Evolutionary conservation across 2,113 vertebrate genomes (phyloP).

Genomic region (Montifringilla adamsi): DNA sequence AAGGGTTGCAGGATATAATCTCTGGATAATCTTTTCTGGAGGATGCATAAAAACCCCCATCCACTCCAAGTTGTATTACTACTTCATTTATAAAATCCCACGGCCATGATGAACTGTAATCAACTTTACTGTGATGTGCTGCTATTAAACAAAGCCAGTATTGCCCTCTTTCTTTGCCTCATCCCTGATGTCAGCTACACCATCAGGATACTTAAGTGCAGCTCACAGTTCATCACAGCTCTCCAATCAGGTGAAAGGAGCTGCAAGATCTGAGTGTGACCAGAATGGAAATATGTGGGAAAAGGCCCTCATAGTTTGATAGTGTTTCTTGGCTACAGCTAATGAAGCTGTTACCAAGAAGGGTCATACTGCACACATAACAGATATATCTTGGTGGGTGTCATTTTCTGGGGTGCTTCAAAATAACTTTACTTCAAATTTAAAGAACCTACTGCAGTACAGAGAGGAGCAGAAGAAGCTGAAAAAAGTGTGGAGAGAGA

Average conservation of each 20-base stretch:
- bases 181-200: not conserved
- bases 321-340: not conserved
- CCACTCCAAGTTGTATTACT: not conserved
- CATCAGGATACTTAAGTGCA: not conserved
- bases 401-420: not conserved
- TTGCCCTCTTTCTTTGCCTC: not conserved
- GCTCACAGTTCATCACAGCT: not conserved
- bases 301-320: not conserved
- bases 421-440: not conserved
- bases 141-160: not conserved
- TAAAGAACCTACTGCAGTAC: not conserved
- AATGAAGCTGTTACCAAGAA: not conserved
- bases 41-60: not conserved
- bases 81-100: not conserved
- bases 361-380: not conserved
- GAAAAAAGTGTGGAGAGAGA: not conserved
- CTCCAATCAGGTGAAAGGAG: not conserved
- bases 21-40: not conserved
- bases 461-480: not conserved
- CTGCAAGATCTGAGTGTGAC: not conserved
- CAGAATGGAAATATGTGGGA: not conserved
- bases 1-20: not conserved
- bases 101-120: not conserved
- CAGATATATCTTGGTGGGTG: not conserved
- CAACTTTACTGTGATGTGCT: not conserved